Evolutionary conservation across 2,113 vertebrate species (phyloP), one percentile per base, ranked within the genome.

Genomic region (Actenoides hombroni): DNA sequence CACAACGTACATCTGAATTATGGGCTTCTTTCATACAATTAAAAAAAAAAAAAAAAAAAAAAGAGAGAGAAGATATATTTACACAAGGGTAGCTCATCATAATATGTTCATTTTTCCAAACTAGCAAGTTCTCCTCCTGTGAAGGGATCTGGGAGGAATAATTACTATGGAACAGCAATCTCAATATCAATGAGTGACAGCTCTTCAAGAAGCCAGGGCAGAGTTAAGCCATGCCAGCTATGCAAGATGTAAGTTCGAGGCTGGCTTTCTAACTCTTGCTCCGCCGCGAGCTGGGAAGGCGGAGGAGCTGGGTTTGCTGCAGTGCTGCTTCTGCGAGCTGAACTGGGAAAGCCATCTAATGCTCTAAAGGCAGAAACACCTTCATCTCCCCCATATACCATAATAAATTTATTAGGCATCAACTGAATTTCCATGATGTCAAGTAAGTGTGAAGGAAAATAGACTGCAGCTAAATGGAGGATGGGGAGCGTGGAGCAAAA

Each of bases 401-500:
- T 20, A 28, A 16, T 37, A 70, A 92, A 77, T 87, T 87, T 86
- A 51, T 13, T 79, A 42, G 94, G 86, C 73, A 89, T 33, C 88
- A 16, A 39, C 24, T 60, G 28, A 14, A 37, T 95, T 94, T 94
- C 96, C 94, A 83, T 85, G 83, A 54, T 87, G 95, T 74, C 93
- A 89, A 63, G 20, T 3, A 57, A 69, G 84, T 49, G 89, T 20
- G 86, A 92, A 89, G 91, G 93, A 76, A 94, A 95, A 89, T 2
- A 53, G 83, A 80, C 74, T 16, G 57, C 33, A 63, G 86, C 35
- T 82, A n/a, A 82, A 82, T 1, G 63, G 65, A 84, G 57, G 83
- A 79, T 3, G 11, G 91, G 91, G 85, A 83, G 39, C 9, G 1
- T 4, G 64, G 37, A 92, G 83, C 48, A 54, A 82, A 79, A 92